Percentiles rank a stretch among this genome's conserved stretches.
Conservation (phyloP, 2,888 invertebrate genomes). For the Physocephala rufipes region DNA sequence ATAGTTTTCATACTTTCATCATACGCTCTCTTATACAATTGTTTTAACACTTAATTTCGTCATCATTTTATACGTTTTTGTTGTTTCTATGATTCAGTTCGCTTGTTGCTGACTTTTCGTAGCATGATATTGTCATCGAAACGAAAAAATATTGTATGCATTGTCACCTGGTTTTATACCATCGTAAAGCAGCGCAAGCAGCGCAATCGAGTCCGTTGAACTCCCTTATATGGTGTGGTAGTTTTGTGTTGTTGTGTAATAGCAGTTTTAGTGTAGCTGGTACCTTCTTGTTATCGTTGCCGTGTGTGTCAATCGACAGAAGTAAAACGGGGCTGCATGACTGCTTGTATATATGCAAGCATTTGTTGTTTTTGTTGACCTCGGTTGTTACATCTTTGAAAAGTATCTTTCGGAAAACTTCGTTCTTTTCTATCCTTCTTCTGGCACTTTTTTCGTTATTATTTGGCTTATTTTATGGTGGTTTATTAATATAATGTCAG, state of each 20-base stretch:
- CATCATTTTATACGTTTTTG: neutral
- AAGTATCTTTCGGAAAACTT: neutral
- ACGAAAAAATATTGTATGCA: slow-evolving; percentile 2
- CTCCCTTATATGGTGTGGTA: no score
- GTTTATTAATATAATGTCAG: no score
- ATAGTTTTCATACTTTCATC: no score
- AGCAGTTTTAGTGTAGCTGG: slow-evolving; percentile 4
- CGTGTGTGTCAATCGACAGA: slow-evolving; percentile 17
- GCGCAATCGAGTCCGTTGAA: slow-evolving; percentile 36
- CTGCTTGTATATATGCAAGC: neutral
- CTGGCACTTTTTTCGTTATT: neutral
- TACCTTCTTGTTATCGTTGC: slow-evolving; percentile 29
- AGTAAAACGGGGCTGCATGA: neutral
- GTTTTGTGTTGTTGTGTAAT: slow-evolving; percentile 20
- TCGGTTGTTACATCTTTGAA: slow-evolving; percentile 1
- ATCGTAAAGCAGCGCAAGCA: slow-evolving; percentile 20
- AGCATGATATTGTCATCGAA: neutral
- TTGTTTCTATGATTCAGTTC: neutral
- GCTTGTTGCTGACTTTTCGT: slow-evolving; percentile 2
- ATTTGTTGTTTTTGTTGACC: slow-evolving; percentile 23
- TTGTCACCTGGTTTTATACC: slow-evolving; percentile 31
- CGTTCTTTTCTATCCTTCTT: neutral
- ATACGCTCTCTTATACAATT: no score
- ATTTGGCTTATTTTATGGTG: no score
- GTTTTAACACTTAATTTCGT: no score